A percentile compares a stretch with the other conserved stretches of the same genome.
Conservation (phyloP, 2,113 vertebrate genomes). For the Odontophorus gujanensis region DNA sequence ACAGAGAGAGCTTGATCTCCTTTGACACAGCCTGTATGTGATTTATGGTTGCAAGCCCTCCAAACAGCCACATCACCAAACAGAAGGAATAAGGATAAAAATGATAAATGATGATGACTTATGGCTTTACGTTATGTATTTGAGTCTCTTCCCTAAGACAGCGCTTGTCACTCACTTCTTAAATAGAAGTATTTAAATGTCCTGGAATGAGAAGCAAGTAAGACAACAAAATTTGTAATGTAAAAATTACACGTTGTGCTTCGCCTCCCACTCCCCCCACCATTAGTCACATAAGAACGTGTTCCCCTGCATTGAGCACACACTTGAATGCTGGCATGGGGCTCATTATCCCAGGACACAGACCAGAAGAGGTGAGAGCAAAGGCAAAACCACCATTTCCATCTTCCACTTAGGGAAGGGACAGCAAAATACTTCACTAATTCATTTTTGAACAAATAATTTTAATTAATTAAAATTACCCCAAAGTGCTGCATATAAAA, state of each 20-base stretch:
- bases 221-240: not conserved
- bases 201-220: not conserved
- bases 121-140: not conserved
- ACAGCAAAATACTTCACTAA: fast-evolving
- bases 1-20: not conserved
- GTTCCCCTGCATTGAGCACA: not conserved
- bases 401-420: fast-evolving
- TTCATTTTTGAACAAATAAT: fast-evolving
- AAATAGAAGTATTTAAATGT: not conserved
- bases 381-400: not conserved
- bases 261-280: not conserved
- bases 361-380: not conserved
- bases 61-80: not conserved
- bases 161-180: not conserved
- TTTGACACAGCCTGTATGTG: not conserved
- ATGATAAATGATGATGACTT: not conserved
- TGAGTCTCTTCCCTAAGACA: not conserved
- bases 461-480: not conserved
- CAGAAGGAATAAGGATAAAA: not conserved
- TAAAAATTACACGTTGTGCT: not conserved
- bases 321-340: fast-evolving
- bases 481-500: fast-evolving
- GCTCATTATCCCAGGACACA: not conserved
- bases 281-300: not conserved
- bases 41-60: not conserved